Evolutionary conservation across 2,888 invertebrate species (phyloP).

Genomic region (Caenorhabditis doughertyi): DNA sequence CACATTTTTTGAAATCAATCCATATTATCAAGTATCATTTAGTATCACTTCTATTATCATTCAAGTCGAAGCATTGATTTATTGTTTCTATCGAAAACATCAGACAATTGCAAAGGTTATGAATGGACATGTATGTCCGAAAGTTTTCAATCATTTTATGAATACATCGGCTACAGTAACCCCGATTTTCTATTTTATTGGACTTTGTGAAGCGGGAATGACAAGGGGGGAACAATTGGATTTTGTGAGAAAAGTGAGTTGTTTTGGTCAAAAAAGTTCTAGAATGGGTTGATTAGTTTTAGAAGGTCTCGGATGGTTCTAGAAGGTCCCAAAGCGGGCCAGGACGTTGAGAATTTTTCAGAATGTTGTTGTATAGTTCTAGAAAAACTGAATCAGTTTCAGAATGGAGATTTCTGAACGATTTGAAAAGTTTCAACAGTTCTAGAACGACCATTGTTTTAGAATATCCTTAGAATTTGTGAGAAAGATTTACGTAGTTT

Average conservation of each 20-base stretch:
- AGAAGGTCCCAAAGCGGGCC: no score
- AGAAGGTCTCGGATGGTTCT: background rate
- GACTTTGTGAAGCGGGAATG: conserved; percentile 35
- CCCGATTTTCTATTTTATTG: conserved; percentile 2
- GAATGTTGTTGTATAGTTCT: no score
- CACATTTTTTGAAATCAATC: background rate
- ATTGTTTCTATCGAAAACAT: conserved; percentile 40
- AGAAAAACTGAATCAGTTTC: no score
- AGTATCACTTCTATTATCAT: conserved; percentile 6
- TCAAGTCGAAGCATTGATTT: conserved; percentile 31
- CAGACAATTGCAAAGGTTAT: conserved; percentile 44
- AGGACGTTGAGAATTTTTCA: no score
- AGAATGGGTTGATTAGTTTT: background rate
- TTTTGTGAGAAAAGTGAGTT: conserved; percentile 17
- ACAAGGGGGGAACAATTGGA: conserved; percentile 22
- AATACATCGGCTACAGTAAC: background rate
- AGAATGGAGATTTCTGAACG: no score
- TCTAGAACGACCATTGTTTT: no score
- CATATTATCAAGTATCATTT: conserved; percentile 19
- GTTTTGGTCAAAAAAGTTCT: background rate
- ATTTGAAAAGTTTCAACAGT: no score
- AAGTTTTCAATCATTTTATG: background rate
- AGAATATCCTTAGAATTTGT: no score
- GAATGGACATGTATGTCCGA: conserved; percentile 12
- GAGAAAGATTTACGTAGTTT: no score